Base-by-base conservation (phyloP, 2,113 vertebrate species). In the Quiscalus mexicanus region DNA sequence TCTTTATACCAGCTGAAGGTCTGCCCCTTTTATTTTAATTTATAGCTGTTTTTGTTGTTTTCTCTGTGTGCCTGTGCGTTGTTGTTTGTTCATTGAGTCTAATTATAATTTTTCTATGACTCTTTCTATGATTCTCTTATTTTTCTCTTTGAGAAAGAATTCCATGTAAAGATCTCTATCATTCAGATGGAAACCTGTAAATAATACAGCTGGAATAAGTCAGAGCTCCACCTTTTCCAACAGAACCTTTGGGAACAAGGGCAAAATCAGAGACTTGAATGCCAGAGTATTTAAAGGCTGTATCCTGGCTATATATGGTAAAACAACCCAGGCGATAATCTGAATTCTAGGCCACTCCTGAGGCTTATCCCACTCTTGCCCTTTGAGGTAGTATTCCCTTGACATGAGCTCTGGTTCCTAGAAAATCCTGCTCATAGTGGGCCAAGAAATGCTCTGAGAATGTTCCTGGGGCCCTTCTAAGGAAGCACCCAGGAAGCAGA, bases 271-370 rank as follows among this genome's bases (percentile, higher is more conserved):
- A 37, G 39, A 42, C 39, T 63, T 62, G 42, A 53, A 86, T 41
- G 56, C 77, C 33, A n/a, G 53, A 93, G 35, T 68, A 44, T 74
- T 89, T 2, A 4, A 78, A 55, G 81, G 58, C 30, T 59, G 5
- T 62, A 47, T 62, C 47, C 68, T 84, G 89, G 35, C 96, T 90
- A 95, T 97, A 84, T 92, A 95, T 95, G 96, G 96, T 81, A 86
- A 94, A 97, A 91, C 86, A 81, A 12, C 15, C 11, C 52, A 55
- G 35, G 71, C 88, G 59, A 56, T 59, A 59, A 42, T 78, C 60
- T 63, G 69, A 84, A 67, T 92, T 95, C 73, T 84, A 67, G 39
- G 83, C 73, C 18, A 78, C 73, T 89, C 68, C 39, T 44, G 86
- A 86, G 80, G 74, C 71, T 62, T 88, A 93, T 23, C 30, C 52